These are phyloP conservation scores for Trichechus manatus DNA, from an alignment of 2,113 vertebrate species.

Conservation along the genomic window DNA sequence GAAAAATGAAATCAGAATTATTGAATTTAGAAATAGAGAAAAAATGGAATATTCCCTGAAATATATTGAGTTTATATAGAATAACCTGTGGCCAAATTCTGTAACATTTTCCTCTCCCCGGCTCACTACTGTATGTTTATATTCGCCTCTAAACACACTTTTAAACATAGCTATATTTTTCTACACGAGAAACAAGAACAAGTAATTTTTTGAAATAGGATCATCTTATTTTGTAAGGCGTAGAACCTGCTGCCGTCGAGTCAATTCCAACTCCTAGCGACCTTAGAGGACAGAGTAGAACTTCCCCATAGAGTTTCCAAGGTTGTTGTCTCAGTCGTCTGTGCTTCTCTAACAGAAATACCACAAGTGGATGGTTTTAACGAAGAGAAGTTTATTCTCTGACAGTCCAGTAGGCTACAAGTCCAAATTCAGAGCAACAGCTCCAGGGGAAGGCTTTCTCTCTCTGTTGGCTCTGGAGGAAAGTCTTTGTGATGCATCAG, in stretches of 20 bases:
- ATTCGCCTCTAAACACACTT: not conserved
- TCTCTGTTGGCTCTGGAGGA: too few species aligned
- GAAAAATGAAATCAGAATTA: conserved; percentile 65
- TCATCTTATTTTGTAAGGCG: conserved; percentile 21
- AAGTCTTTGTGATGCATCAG: too few species aligned
- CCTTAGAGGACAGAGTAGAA: not conserved
- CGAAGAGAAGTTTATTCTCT: too few species aligned
- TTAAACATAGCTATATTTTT: not conserved
- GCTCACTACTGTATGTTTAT: not conserved
- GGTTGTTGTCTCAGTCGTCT: not conserved
- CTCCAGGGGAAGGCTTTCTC: too few species aligned
- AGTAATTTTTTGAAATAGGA: conserved; percentile 11
- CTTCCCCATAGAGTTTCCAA: not conserved
- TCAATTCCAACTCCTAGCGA: not conserved
- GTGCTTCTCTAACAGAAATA: too few species aligned
- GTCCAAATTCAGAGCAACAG: too few species aligned
- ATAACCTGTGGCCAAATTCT: not conserved
- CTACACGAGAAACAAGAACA: not conserved
- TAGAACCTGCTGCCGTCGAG: not conserved
- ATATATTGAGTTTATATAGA: conserved; percentile 11
- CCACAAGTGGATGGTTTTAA: too few species aligned
- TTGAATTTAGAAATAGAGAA: conserved; percentile 44
- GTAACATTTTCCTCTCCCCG: conserved; percentile 12
- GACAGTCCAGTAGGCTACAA: too few species aligned
- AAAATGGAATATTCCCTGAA: conserved; percentile 50